Evolutionary conservation across 2,113 vertebrate species (phyloP).

Genomic region (Lycaon pictus): DNA sequence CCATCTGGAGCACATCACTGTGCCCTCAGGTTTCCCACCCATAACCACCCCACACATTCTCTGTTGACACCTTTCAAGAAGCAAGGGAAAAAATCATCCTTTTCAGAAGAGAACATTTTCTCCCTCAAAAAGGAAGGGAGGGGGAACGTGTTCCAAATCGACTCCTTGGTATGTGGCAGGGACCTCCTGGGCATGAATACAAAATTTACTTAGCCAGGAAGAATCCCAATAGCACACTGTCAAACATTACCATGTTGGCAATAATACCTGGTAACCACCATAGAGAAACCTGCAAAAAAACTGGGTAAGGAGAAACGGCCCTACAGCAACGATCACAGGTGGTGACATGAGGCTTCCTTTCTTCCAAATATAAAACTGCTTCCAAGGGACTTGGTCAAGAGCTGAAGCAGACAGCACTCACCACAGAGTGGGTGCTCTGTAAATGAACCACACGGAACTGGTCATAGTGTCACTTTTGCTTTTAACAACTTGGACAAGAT

Average conservation of each 20-base stretch:
- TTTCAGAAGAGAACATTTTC: neutral
- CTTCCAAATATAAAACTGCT: neutral
- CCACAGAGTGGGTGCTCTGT: too few species aligned
- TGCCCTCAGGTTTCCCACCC: neutral
- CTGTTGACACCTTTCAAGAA: neutral
- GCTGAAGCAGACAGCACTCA: neutral
- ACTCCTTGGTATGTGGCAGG: neutral
- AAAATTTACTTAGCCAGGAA: neutral
- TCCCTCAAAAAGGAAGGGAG: neutral
- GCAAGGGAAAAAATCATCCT: neutral
- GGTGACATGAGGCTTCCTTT: neutral
- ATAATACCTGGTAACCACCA: neutral
- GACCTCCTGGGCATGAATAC: neutral
- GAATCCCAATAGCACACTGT: neutral
- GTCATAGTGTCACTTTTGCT: rapidly evolving
- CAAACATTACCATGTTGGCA: neutral
- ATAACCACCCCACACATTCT: neutral
- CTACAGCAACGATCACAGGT: rapidly evolving
- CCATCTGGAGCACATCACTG: too few species aligned
- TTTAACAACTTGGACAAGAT: neutral
- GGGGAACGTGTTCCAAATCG: neutral
- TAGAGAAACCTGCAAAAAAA: neutral
- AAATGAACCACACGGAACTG: neutral
- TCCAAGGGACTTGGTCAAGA: neutral
- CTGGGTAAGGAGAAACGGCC: neutral